Evolutionary conservation across 2,888 invertebrate species (phyloP), one percentile per base, ranked within the genome.

Genomic region (Dryobotodes eremita): DNA sequence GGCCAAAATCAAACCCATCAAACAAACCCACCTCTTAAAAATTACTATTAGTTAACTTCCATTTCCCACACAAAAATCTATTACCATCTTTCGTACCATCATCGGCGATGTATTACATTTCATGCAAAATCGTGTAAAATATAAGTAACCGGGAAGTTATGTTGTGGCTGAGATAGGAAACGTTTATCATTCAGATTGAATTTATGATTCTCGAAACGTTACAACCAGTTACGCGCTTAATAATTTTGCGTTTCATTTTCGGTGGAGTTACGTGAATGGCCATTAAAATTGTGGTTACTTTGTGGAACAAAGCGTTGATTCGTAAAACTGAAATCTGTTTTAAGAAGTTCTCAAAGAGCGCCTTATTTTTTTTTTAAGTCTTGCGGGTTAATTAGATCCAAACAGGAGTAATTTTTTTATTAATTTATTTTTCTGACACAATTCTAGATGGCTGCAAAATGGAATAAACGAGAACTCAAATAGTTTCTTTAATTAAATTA

Each of bases 131-230:
- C 70, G 46, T 75, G 64, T 68, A 20, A 71, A 79, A 69, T 82
- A 84, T 88, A 90, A 87, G 86, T 73, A 78, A 79, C 71, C 70
- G 62, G 77, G 76, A 87, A 88, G 80, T 74, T 86, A 88, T 90
- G 70, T 82, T 73, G 74, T 55, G 77, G 76, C 79, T 80, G 75
- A 75, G 87, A 89, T 83, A 71, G 73, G 72, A 82, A 79, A 87
- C 78, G 87, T 90, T 88, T 85, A 88, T 90, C 91, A 89, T 82
- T 77, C 77, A 79, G 77, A 81, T 80, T 83, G 81, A 86, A 91
- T 91, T 90, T 89, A 89, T 89, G 87, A 83, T 84, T 84, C 86
- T 87, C 64, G 61, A 88, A 89, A 89, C 80, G 88, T 86, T 85
- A 88, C 84, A 86, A 61, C 36, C 86, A 80, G 82, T 80, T 85